These are phyloP conservation scores for Pocillopora verrucosa DNA, from an alignment of 64 coral and sea anemone species.

Conservation along the genomic window DNA sequence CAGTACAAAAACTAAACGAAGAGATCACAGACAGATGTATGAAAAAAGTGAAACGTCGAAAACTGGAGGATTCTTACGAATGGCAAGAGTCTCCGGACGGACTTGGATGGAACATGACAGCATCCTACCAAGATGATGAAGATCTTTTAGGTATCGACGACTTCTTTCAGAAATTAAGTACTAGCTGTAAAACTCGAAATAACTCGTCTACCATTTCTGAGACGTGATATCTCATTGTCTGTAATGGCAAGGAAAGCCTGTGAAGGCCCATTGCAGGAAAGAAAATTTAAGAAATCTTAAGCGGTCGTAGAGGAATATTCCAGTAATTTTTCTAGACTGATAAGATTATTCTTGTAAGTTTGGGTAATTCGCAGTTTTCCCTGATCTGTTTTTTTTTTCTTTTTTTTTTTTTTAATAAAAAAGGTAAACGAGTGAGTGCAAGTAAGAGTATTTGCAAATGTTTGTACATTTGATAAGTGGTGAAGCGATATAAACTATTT, in stretches of 20 bases:
- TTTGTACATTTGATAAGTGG: background rate
- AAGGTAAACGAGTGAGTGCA: no score
- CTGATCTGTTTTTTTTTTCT: background rate
- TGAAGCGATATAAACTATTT: background rate
- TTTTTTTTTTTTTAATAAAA: background rate
- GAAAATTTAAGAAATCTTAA: no score
- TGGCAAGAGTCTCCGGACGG: constrained; percentile 68
- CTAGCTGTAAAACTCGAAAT: background rate
- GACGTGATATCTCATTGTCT: background rate
- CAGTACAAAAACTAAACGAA: constrained; percentile 92
- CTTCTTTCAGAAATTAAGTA: constrained; percentile 94
- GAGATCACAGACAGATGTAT: constrained; percentile 92
- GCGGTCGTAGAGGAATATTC: constrained; percentile 8
- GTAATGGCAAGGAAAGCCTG: no score
- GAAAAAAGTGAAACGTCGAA: constrained; percentile 79
- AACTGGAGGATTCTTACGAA: constrained; percentile 73
- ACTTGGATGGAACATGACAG: constrained; percentile 92
- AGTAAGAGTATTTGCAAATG: no score
- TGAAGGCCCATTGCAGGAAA: no score
- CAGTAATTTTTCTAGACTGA: background rate
- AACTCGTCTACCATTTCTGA: background rate
- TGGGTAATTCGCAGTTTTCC: background rate
- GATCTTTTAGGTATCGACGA: constrained; percentile 96
- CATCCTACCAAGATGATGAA: constrained; percentile 79
- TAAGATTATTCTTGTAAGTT: background rate